A percentile compares a stretch with the other conserved stretches of the same genome.
phyloP scores from a whole-genome alignment of 2,888 invertebrate species.

The Drosophila prostipennis region DNA sequence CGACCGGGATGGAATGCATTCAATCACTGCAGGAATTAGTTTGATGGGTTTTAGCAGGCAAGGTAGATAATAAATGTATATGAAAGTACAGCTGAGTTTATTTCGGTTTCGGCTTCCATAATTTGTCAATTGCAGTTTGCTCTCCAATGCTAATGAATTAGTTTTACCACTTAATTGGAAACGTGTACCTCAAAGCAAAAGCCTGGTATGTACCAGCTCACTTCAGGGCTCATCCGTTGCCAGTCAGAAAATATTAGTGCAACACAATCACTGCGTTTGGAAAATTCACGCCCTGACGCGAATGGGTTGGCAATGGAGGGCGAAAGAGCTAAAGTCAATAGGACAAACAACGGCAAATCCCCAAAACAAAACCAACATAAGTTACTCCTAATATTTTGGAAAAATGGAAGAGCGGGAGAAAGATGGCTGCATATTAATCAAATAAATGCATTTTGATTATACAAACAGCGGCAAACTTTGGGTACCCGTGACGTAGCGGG shows the following conservation, averaged over 20 bases:
- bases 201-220: neutral
- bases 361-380: constrained; percentile 46
- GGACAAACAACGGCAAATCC: constrained; percentile 22
- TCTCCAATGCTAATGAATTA: constrained; percentile 4
- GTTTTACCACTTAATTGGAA: neutral
- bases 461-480: constrained; percentile 15
- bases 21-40: constrained; percentile 22
- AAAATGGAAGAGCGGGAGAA: constrained; percentile 1
- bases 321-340: constrained; percentile 53
- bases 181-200: neutral
- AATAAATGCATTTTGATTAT: constrained; percentile 67
- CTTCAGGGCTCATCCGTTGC: neutral
- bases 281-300: neutral
- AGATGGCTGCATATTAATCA: constrained; percentile 57
- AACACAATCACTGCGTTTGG: neutral
- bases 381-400: constrained; percentile 5
- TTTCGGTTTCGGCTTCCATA: neutral
- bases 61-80: neutral
- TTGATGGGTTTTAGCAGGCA: constrained; percentile 6
- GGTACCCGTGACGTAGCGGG: neutral
- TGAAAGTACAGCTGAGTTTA: neutral
- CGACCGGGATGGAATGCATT: constrained; percentile 20
- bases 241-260: constrained; percentile 24
- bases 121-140: constrained; percentile 1
- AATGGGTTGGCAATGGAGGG: neutral